These are phyloP conservation scores for Hormiphora californensis DNA, from an alignment of 37 sponge, comb jelly and placozoan genomes.

Conservation along the genomic window DNA sequence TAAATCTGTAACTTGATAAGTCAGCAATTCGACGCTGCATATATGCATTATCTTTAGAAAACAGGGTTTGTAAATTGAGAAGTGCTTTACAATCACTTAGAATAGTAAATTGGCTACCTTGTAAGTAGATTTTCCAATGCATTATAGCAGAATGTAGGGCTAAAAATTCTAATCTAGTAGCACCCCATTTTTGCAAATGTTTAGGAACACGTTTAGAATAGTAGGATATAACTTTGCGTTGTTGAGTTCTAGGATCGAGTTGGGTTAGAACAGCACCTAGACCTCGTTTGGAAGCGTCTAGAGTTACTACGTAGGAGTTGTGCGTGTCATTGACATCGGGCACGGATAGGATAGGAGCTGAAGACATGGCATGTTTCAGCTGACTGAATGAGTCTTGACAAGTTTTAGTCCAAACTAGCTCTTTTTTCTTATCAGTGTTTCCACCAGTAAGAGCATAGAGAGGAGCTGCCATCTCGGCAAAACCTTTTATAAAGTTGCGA, in stretches of 20 bases:
- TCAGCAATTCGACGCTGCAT: neutral
- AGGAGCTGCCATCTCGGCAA: neutral
- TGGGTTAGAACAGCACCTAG: neutral
- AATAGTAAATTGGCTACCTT: too few species aligned
- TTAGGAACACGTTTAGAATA: neutral
- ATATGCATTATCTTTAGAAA: too few species aligned
- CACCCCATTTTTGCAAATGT: neutral
- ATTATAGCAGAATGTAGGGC: neutral
- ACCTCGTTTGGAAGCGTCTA: neutral
- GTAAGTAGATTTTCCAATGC: neutral
- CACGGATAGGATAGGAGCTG: neutral
- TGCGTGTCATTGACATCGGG: neutral
- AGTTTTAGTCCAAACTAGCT: neutral
- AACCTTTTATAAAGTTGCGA: neutral
- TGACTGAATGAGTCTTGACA: neutral
- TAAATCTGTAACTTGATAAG: too few species aligned
- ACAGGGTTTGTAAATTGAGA: too few species aligned
- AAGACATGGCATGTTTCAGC: neutral
- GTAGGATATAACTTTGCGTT: neutral
- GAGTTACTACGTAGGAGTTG: neutral
- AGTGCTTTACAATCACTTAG: too few species aligned
- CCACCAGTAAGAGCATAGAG: neutral
- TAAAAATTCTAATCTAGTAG: neutral
- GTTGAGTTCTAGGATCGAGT: neutral
- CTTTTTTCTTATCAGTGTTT: neutral